These are phyloP conservation scores for Tenebrio molitor DNA, from an alignment of 1,140 invertebrate species.

Conservation along the genomic window DNA sequence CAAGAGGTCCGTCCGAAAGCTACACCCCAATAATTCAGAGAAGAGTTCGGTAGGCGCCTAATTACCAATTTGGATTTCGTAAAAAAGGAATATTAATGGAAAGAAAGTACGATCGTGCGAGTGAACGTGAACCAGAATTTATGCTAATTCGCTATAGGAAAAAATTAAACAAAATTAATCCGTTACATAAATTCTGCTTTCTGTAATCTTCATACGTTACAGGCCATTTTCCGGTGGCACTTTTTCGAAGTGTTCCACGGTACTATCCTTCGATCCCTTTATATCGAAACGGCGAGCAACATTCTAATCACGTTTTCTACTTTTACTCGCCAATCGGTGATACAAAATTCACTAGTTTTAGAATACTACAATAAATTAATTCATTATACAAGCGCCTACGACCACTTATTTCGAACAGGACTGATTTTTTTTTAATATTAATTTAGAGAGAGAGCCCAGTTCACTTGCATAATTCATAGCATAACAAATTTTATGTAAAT, in stretches of 20 bases:
- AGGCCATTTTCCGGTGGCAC: neutral
- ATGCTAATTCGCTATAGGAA: constrained; percentile 10
- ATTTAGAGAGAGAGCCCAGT: constrained; percentile 23
- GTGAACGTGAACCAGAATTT: constrained; percentile 37
- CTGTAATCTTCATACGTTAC: neutral
- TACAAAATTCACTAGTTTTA: neutral
- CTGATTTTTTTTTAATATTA: neutral
- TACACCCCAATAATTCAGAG: constrained; percentile 2
- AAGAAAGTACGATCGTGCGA: constrained; percentile 30
- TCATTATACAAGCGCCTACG: constrained; percentile 31
- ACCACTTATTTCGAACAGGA: constrained; percentile 14
- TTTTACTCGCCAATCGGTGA: neutral
- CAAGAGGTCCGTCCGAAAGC: neutral
- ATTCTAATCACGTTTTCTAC: constrained; percentile 30
- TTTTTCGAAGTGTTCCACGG: neutral
- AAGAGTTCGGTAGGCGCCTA: neutral
- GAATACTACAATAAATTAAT: constrained; percentile 25
- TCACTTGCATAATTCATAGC: constrained; percentile 29
- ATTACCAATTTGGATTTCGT: constrained; percentile 29
- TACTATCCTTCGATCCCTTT: neutral
- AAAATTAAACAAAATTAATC: constrained; percentile 12
- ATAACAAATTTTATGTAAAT: constrained; percentile 34
- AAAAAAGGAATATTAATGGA: constrained; percentile 38
- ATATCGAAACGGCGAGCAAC: neutral
- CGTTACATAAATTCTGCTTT: constrained; percentile 25